A percentile compares a stretch with the other conserved stretches of the same genome.
Conservation (phyloP, 2,797 vertebrate species). For the Macrochelys suwanniensis region DNA sequence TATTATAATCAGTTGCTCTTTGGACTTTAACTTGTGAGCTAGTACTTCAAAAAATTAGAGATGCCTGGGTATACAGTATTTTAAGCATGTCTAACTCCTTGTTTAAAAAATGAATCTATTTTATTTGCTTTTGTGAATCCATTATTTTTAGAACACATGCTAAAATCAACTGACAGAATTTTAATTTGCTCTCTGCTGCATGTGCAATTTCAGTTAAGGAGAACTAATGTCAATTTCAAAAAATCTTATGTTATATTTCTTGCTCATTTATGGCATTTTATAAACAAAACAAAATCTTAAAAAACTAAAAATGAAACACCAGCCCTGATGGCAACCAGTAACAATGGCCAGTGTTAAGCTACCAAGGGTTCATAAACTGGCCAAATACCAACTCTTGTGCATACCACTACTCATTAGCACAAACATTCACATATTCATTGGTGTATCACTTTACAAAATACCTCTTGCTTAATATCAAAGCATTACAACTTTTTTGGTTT, state of each 20-base stretch:
- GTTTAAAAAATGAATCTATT: not conserved
- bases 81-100: not conserved
- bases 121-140: not conserved
- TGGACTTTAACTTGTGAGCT: not conserved
- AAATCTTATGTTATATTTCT: not conserved
- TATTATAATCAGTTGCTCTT: not conserved
- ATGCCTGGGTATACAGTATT: not conserved
- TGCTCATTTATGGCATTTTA: not conserved
- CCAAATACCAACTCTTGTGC: not conserved
- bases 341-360: not conserved
- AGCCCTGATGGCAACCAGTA: not conserved
- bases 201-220: not conserved
- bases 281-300: not conserved
- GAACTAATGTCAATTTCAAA: not conserved
- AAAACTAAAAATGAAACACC: not conserved
- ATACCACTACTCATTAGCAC: not conserved
- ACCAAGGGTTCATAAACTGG: not conserved
- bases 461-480: not conserved
- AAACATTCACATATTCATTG: not conserved
- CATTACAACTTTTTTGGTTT: not conserved
- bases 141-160: not conserved
- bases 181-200: not conserved
- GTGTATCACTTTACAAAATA: not conserved
- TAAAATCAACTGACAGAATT: not conserved
- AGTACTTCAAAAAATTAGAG: not conserved